Percentiles rank a stretch among this genome's conserved stretches.
phyloP scores from a whole-genome alignment of 2,113 vertebrate genomes.

The Tetrao urogallus region DNA sequence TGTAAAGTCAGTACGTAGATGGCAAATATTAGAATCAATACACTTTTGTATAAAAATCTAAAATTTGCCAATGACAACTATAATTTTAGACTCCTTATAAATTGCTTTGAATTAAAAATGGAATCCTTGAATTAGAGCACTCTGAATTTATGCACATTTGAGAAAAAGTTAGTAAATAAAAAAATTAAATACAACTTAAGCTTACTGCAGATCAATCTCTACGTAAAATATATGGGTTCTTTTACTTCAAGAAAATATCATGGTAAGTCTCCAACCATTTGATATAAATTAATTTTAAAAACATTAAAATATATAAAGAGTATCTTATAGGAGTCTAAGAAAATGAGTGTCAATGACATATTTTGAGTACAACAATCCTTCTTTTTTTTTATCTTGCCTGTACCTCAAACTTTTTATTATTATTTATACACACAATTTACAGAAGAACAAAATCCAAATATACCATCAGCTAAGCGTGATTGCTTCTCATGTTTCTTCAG shows the following conservation, averaged over 20 bases:
- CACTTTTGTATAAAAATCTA: background rate
- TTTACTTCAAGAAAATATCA: background rate
- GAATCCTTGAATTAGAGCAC: background rate
- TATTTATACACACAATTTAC: background rate
- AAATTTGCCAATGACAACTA: background rate
- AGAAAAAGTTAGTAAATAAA: too few species aligned
- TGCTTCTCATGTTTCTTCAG: background rate
- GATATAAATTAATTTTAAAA: background rate
- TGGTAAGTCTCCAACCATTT: background rate
- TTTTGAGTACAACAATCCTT: background rate
- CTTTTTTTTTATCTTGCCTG: background rate
- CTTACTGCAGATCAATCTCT: background rate
- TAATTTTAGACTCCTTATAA: background rate
- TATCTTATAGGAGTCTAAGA: background rate
- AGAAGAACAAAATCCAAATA: background rate
- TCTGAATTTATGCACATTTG: background rate
- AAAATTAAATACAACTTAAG: background rate
- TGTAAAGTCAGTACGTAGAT: background rate
- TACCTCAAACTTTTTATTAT: background rate
- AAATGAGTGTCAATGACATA: background rate
- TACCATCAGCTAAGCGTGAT: background rate
- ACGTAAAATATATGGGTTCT: background rate
- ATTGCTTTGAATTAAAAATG: background rate
- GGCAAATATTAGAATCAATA: accelerated
- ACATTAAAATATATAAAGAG: background rate